phyloP scores from a whole-genome alignment of 1,140 invertebrate genomes.

The Bombus difficillimus region DNA sequence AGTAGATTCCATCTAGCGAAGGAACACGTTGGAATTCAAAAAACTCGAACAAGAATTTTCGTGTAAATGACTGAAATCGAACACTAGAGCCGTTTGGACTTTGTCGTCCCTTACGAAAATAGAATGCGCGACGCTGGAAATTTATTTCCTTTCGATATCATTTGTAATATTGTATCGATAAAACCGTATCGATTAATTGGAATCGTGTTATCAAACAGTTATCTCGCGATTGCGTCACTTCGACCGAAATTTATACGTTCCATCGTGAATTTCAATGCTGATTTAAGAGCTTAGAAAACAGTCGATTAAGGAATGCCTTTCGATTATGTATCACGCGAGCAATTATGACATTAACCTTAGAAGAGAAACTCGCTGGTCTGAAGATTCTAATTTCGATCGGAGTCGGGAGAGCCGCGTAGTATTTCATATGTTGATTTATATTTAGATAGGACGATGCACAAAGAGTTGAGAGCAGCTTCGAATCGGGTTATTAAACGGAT shows the following conservation, averaged over 20 bases:
- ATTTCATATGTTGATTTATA: conserved; percentile 20
- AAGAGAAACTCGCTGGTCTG: background rate
- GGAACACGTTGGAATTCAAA: background rate
- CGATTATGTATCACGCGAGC: background rate
- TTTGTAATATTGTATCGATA: background rate
- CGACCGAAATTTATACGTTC: background rate
- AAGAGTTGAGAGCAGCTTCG: background rate
- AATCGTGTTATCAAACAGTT: background rate
- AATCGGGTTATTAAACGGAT: background rate
- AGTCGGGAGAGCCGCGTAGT: background rate
- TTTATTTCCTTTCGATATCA: background rate
- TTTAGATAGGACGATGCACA: background rate
- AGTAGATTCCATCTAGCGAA: background rate
- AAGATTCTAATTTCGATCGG: conserved; percentile 21
- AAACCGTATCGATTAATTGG: no score
- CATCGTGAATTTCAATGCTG: background rate
- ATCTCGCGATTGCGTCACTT: background rate
- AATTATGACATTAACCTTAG: conserved; percentile 20
- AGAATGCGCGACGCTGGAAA: no score
- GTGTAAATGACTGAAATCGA: no score
- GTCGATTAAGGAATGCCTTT: background rate
- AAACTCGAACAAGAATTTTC: background rate
- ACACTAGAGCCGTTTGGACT: no score
- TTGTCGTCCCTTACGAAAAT: no score
- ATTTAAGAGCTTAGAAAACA: background rate